phyloP scores from a whole-genome alignment of 2,888 invertebrate species.

The Diloba caeruleocephala region DNA sequence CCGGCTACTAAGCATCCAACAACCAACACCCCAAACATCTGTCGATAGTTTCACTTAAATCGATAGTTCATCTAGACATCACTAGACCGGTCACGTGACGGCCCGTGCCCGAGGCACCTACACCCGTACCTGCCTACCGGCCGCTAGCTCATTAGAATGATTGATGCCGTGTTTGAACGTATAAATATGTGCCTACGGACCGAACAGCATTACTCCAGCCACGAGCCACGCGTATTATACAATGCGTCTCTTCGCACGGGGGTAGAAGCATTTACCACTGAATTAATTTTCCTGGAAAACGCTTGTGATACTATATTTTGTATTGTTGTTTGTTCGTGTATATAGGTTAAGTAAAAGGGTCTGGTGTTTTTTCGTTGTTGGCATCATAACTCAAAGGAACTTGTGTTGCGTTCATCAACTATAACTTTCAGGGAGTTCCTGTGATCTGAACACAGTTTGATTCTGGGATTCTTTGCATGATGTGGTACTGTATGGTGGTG shows the following conservation, averaged over 20 bases:
- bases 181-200: constrained; percentile 79
- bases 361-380: too few relatives aligned
- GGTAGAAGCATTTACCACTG: constrained; percentile 35
- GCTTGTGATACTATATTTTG: background rate
- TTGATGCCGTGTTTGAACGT: constrained; percentile 85
- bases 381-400: too few relatives aligned
- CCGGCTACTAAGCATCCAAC: too few relatives aligned
- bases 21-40: background rate
- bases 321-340: background rate
- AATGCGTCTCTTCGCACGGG: constrained; percentile 47
- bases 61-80: constrained; percentile 66
- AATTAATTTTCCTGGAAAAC: constrained; percentile 30
- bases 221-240: constrained; percentile 74
- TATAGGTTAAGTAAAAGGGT: background rate
- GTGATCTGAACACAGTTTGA: too few relatives aligned
- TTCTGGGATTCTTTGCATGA: too few relatives aligned
- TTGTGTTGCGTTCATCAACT: too few relatives aligned
- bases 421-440: too few relatives aligned
- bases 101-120: constrained; percentile 62
- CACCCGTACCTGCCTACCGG: constrained; percentile 68
- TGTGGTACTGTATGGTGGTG: too few relatives aligned
- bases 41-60: constrained; percentile 16
- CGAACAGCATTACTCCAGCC: constrained; percentile 66
- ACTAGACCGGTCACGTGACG: constrained; percentile 70
- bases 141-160: constrained; percentile 84